These are phyloP conservation scores for Cerastoderma edule DNA, from an alignment of 2,888 invertebrate genomes.

Conservation along the genomic window DNA sequence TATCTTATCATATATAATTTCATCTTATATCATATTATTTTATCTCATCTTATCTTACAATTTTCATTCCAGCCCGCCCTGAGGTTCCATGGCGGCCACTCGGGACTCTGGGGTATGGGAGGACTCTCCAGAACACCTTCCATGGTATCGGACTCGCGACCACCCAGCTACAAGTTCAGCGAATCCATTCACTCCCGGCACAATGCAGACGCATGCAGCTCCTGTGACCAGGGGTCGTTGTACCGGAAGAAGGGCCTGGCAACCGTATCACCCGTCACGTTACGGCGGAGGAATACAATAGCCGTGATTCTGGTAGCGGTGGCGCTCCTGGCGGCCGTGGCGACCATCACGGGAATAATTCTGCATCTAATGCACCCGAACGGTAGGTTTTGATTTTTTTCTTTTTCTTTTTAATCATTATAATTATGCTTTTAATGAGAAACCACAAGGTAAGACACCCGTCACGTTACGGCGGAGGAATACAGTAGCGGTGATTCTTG, in stretches of 20 bases:
- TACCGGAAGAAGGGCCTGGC: conserved; percentile 36
- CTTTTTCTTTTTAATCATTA: too few relatives aligned
- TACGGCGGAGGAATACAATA: conserved; percentile 59
- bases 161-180: conserved; percentile 47
- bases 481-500: conserved; percentile 60
- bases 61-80: conserved; percentile 52
- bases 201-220: conserved; percentile 40
- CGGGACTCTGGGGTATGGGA: conserved; percentile 51
- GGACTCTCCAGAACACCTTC: conserved; percentile 43
- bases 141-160: conserved; percentile 43
- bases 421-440: too few relatives aligned
- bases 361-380: conserved; percentile 60
- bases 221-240: conserved; percentile 36
- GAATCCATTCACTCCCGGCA: conserved; percentile 28
- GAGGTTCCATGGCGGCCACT: conserved; percentile 53
- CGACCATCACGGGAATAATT: conserved; percentile 58
- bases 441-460: too few relatives aligned
- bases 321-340: conserved; percentile 62
- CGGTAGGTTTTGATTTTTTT: too few relatives aligned
- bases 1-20: too few relatives aligned
- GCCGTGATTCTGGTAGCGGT: conserved; percentile 61
- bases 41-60: too few relatives aligned
- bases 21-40: too few relatives aligned
- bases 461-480: conserved; percentile 55
- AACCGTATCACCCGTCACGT: conserved; percentile 46